These are phyloP conservation scores for Siphonodentalium dalli DNA, from an alignment of 2,888 invertebrate species.

Conservation along the genomic window DNA sequence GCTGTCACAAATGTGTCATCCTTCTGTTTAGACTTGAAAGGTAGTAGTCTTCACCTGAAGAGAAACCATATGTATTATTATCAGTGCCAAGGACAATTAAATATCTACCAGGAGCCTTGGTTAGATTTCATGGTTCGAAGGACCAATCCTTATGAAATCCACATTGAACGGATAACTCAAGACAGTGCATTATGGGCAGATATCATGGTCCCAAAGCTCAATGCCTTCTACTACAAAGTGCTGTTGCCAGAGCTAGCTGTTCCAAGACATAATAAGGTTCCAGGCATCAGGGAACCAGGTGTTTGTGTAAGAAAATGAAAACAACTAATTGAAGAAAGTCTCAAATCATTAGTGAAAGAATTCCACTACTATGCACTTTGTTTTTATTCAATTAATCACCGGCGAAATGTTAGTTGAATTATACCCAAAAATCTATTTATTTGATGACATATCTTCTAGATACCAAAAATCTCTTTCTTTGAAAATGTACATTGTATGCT, in stretches of 20 bases:
- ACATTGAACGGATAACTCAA: slow-evolving; percentile 1
- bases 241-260: not conserved
- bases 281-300: too few relatives aligned
- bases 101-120: not conserved
- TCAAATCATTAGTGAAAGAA: too few relatives aligned
- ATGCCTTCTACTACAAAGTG: slow-evolving; percentile 1
- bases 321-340: too few relatives aligned
- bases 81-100: slow-evolving; percentile 8
- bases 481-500: too few relatives aligned
- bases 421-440: too few relatives aligned
- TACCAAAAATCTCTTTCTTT: too few relatives aligned
- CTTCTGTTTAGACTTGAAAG: slow-evolving; percentile 2
- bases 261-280: too few relatives aligned
- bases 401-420: too few relatives aligned
- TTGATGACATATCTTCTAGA: too few relatives aligned
- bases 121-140: slow-evolving; percentile 4
- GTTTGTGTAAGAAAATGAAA: too few relatives aligned
- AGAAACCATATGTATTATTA: slow-evolving; percentile 7
- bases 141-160: not conserved
- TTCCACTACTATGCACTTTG: too few relatives aligned
- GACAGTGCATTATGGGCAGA: not conserved
- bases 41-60: slow-evolving; percentile 6
- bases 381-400: too few relatives aligned
- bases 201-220: slow-evolving; percentile 1
- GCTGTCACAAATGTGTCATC: not conserved